Evolutionary conservation across 2,888 invertebrate species (phyloP).

Genomic region (Tetranychus piercei): DNA sequence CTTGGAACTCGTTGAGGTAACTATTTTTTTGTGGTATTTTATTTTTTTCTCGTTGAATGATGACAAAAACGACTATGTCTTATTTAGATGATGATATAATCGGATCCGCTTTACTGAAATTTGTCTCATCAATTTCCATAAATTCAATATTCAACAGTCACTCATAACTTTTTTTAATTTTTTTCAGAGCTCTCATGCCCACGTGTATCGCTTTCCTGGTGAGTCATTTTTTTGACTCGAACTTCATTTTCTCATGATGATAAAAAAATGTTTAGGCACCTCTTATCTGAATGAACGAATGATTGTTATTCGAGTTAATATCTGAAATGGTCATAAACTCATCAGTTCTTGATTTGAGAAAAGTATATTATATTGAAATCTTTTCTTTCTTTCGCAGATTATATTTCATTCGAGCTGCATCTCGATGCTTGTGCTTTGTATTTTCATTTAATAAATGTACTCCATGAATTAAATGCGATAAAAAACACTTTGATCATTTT

Average conservation of each 20-base stretch:
- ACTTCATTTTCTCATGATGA: neutral
- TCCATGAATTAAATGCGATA: neutral
- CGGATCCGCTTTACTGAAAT: neutral
- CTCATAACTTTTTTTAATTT: too few relatives aligned
- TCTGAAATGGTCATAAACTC: neutral
- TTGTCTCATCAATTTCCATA: neutral
- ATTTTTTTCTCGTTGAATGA: neutral
- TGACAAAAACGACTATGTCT: neutral
- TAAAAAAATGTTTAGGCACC: neutral
- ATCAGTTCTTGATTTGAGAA: neutral
- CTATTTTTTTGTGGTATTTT: neutral
- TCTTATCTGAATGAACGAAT: neutral
- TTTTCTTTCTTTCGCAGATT: too few relatives aligned
- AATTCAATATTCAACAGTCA: too few relatives aligned
- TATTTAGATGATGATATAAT: neutral
- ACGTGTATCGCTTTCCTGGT: too few relatives aligned
- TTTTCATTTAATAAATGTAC: neutral
- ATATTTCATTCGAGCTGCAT: too few relatives aligned
- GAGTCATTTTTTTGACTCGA: too few relatives aligned
- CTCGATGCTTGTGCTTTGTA: too few relatives aligned
- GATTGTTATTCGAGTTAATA: neutral
- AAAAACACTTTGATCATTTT: neutral
- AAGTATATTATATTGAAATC: too few relatives aligned
- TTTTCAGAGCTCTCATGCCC: too few relatives aligned
- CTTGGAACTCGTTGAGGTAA: neutral